Evolutionary conservation across 1,140 invertebrate species (phyloP), one percentile per base, ranked within the genome.

Genomic region (Ceratitis capitata): DNA sequence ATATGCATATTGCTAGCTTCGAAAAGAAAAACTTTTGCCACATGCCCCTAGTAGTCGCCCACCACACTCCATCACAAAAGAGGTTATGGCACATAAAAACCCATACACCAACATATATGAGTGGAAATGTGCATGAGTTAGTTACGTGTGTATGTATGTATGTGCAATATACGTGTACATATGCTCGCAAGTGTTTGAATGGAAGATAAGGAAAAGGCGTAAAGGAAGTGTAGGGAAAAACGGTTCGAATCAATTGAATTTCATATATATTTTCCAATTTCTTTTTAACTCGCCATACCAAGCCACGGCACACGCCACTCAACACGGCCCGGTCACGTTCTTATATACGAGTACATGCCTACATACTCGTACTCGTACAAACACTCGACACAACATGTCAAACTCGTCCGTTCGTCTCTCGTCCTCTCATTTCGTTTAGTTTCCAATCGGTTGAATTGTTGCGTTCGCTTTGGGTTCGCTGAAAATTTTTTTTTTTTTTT

Each of bases 231-330:
- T 35, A 10, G 6, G 1, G 49, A 4, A 83, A 83, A 83, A 83
- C 49, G 82, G 82, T 83, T 83, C 51, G 53, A 83, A 83, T 83
- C 82, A 53, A 83, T 83, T 83, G 82, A 47, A 53, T 78, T 78
- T 78, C 69, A 78, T 78, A 78, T 78, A 78, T 78, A 53, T 83
- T 53, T 53, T 49, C 23, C 29, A 83, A 49, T 83, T 83, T 83
- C 45, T 32, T 53, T 51, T 83, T 12, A n/a, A 16, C 49, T 45
- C 10, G 7, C 3, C n/a, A n/a, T n/a, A n/a, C n/a, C n/a, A n/a
- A n/a, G n/a, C n/a, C n/a, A n/a, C n/a, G n/a, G n/a, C n/a, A 45
- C 5, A n/a, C 6, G 2, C 5, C 69, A 2, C 1, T 42, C 39
- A 45, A 45, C n/a, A 7, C 7, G 5, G 39, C 39, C 10, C 39